Base-by-base conservation (phyloP, 2,888 invertebrate genomes). In the Brenthis ino region DNA sequence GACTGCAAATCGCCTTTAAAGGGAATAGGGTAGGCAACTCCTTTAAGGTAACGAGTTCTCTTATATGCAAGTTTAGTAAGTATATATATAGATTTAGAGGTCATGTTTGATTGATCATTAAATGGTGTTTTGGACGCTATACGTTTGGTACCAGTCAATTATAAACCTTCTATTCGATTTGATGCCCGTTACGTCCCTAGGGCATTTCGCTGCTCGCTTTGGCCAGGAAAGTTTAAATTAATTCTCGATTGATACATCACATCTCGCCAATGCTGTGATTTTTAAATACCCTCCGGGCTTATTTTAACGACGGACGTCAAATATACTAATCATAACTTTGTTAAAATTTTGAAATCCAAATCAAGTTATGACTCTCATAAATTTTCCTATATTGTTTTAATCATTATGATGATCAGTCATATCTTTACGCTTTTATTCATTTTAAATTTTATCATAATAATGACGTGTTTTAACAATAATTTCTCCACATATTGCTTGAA, bases 91-190 rank as follows among this genome's bases (percentile, higher is more conserved):
- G 70, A 47, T 76, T 72, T 83, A 89, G 80, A 81, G 84, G 79
- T 75, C 75, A 85, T 77, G 81, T 84, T 89, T 82, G 82, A 84
- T 81, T 79, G 82, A 79, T 79, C 75, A 69, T 71, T 71, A 70
- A 68, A 72, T 67, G 81, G 76, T 79, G 77, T 76, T 83, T 84
- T 71, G 80, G 83, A 82, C 82, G 85, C 84, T 88, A 82, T 87
- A 88, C 81, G 84, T 78, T 83, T 83, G 85, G 79, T 80, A 75
- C 76, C 75, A 83, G 86, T 87, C 89, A 89, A 89, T 90, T 89
- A 90, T 90, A 87, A 87, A 89, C 87, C 85, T 87, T 86, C 87
- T 89, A 89, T 91, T 88, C 85, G 89, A 90, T 91, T 89, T 89
- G 88, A 89, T 88, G 85, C 82, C 86, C 81, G 85, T 83, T 85